These are phyloP conservation scores for Trematocara stigmaticum DNA, from an alignment of 2,113 vertebrate genomes.

Conservation along the genomic window DNA sequence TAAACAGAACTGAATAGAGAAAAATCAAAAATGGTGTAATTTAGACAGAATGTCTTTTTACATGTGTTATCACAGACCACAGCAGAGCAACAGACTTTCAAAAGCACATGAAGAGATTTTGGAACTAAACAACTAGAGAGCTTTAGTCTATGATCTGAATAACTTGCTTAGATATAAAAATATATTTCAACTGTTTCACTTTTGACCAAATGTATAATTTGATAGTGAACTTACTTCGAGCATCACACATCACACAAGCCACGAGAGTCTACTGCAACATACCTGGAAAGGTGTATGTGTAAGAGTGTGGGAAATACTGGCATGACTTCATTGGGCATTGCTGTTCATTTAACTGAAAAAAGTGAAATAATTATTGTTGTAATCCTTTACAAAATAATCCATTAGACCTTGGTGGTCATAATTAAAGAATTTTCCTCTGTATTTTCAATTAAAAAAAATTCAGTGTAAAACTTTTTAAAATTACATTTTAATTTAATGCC, in stretches of 20 bases:
- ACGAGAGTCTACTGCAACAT: not conserved
- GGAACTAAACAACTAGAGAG: not conserved
- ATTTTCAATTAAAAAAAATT: not conserved
- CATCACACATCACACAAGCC: not conserved
- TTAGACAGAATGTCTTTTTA: not conserved
- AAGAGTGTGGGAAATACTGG: not conserved
- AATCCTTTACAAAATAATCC: not conserved
- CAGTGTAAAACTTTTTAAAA: not conserved
- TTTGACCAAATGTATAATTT: not conserved
- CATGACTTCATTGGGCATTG: not conserved
- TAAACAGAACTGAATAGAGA: not conserved
- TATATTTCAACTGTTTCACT: not conserved
- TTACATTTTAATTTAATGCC: not conserved
- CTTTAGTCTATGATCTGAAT: not conserved
- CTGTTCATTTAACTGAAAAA: not conserved
- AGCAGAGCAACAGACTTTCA: not conserved
- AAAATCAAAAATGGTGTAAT: not conserved
- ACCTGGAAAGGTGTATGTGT: not conserved
- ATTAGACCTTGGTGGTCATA: not conserved
- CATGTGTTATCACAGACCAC: not conserved
- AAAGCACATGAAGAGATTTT: not conserved
- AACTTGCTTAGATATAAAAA: not conserved
- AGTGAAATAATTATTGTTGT: not conserved
- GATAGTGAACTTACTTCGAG: not conserved
- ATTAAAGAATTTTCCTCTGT: not conserved